These are phyloP conservation scores for Limnephilus auricula DNA, from an alignment of 2,888 invertebrate genomes.

Conservation along the genomic window DNA sequence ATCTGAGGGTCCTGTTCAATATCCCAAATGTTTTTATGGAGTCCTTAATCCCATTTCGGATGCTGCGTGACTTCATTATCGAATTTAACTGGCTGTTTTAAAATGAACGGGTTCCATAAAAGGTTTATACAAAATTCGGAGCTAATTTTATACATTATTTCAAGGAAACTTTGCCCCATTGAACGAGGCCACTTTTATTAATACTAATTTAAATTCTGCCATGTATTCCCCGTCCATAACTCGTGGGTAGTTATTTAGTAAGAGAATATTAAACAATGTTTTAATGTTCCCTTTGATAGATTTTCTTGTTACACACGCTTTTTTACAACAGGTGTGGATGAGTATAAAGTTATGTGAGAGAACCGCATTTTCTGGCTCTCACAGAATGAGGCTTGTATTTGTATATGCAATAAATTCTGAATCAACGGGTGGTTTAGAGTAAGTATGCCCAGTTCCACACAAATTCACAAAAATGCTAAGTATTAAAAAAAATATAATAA, in stretches of 20 bases:
- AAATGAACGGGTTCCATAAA: neutral
- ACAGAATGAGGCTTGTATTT: no score
- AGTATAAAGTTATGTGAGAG: neutral
- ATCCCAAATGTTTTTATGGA: slow-evolving; percentile 43
- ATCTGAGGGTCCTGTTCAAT: slow-evolving; percentile 16
- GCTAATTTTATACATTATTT: neutral
- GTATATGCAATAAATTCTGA: no score
- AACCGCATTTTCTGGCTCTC: no score
- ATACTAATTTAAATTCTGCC: neutral
- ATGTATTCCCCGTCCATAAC: neutral
- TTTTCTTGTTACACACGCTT: neutral
- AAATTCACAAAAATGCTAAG: no score
- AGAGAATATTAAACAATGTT: neutral
- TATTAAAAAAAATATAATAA: no score
- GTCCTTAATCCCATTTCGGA: slow-evolving; percentile 32
- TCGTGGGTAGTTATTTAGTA: neutral
- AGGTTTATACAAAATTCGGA: neutral
- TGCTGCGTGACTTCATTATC: slow-evolving; percentile 43
- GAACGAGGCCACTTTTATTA: neutral
- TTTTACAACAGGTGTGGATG: neutral
- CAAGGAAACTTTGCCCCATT: neutral
- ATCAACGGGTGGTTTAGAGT: no score
- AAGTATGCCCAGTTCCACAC: no score
- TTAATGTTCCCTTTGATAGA: neutral
- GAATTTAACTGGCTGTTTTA: slow-evolving; percentile 26